phyloP scores from a whole-genome alignment of 2,888 invertebrate species.

The Alloplasta piceator region DNA sequence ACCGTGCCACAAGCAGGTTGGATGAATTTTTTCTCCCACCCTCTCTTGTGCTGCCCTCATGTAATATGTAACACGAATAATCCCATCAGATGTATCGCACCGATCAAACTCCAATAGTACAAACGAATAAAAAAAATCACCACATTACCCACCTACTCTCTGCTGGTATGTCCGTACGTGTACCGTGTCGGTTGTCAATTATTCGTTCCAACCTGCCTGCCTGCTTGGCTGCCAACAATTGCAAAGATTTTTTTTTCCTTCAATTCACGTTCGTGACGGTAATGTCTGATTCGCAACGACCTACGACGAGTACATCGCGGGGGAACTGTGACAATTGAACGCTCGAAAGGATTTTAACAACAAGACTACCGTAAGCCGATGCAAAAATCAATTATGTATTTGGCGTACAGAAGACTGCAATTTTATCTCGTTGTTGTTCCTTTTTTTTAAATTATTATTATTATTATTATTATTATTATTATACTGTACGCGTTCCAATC shows the following conservation, averaged over 20 bases:
- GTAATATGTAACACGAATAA: constrained; percentile 66
- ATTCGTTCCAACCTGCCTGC: constrained; percentile 50
- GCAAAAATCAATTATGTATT: no score
- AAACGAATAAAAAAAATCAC: constrained; percentile 39
- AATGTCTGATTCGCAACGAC: constrained; percentile 52
- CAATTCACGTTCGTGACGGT: constrained; percentile 50
- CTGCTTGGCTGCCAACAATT: constrained; percentile 48
- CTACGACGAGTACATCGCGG: constrained; percentile 30
- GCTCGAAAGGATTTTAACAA: no score
- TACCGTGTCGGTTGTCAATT: constrained; percentile 56
- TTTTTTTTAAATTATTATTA: neutral
- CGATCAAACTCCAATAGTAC: constrained; percentile 60
- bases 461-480: neutral
- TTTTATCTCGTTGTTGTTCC: no score
- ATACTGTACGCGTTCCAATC: neutral
- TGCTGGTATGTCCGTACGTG: constrained; percentile 24
- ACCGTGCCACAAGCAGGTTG: no score
- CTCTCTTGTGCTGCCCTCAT: constrained; percentile 42
- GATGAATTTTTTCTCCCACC: neutral
- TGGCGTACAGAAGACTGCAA: no score
- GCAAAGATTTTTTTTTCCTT: constrained; percentile 29
- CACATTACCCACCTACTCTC: neutral
- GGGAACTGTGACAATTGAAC: constrained; percentile 20
- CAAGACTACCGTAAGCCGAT: no score
- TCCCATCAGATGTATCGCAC: constrained; percentile 63